These are phyloP conservation scores for Papilio dardanus DNA, from an alignment of 1,140 invertebrate species.

Conservation along the genomic window DNA sequence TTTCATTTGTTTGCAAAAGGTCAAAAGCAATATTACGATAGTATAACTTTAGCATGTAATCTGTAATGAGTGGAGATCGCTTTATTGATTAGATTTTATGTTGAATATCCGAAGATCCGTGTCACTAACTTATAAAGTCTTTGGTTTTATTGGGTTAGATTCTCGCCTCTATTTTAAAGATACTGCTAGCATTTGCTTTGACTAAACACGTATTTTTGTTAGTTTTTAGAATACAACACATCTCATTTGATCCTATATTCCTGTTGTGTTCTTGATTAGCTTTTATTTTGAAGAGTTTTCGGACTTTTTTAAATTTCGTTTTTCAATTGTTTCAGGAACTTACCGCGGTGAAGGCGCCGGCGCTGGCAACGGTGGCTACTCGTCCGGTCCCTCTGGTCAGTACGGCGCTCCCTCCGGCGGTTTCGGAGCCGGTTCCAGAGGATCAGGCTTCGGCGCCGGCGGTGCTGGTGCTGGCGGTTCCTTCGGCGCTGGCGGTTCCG, in stretches of 20 bases:
- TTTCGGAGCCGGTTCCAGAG: slow-evolving; percentile 45
- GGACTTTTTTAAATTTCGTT: neutral
- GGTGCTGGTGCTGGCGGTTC: slow-evolving; percentile 38
- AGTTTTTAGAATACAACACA: too few species aligned
- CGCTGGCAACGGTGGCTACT: slow-evolving; percentile 47
- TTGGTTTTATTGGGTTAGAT: too few species aligned
- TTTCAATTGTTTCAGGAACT: slow-evolving; percentile 55
- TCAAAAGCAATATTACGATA: slow-evolving; percentile 26
- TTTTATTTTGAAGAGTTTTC: neutral
- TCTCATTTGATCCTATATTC: too few species aligned
- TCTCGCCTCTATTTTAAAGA: too few species aligned
- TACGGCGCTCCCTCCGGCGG: slow-evolving; percentile 44
- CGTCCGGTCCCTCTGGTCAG: slow-evolving; percentile 40
- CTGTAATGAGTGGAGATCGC: neutral
- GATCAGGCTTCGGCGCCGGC: slow-evolving; percentile 48
- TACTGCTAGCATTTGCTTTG: too few species aligned
- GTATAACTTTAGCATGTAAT: neutral
- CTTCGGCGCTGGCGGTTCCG: slow-evolving; percentile 42
- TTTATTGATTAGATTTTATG: neutral
- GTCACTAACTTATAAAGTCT: too few species aligned
- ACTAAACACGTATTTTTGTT: too few species aligned
- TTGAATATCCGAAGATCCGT: neutral
- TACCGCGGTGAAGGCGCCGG: slow-evolving; percentile 73
- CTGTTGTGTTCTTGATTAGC: too few species aligned
- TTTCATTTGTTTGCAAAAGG: slow-evolving; percentile 43